Conservation (phyloP, 2,113 vertebrate genomes). For the Gadus macrocephalus region DNA sequence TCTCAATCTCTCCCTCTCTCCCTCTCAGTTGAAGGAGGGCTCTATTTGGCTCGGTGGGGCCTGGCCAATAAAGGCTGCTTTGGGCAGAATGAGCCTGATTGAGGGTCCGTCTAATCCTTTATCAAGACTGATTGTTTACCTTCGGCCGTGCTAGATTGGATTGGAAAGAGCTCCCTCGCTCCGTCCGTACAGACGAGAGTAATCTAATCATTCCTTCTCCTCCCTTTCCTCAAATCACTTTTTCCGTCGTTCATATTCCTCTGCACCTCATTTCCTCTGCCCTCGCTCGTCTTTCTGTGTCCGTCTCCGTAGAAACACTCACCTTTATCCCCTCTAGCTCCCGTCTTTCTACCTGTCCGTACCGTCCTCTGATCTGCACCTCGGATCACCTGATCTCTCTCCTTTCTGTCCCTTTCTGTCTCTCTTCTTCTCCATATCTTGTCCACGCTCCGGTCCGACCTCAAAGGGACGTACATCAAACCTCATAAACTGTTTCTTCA, state of each 20-base stretch:
- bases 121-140: slow-evolving; percentile 76
- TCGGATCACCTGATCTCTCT: background rate
- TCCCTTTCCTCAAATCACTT: background rate
- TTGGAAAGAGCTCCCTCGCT: slow-evolving; percentile 53
- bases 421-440: too few relatives aligned
- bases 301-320: background rate
- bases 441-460: too few relatives aligned
- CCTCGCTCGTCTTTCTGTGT: background rate
- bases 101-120: slow-evolving; percentile 73
- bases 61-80: slow-evolving; percentile 65
- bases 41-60: slow-evolving; percentile 62
- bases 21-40: slow-evolving; percentile 42
- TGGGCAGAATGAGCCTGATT: slow-evolving; percentile 67
- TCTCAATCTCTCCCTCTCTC: slow-evolving; percentile 9
- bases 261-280: background rate
- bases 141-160: slow-evolving; percentile 65
- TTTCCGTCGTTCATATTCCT: slow-evolving; percentile 11
- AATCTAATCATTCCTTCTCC: slow-evolving; percentile 55
- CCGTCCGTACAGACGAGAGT: slow-evolving; percentile 53
- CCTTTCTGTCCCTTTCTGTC: background rate
- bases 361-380: background rate
- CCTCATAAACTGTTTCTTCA: too few relatives aligned
- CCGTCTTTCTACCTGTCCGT: background rate
- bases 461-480: too few relatives aligned
- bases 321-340: slow-evolving; percentile 20